phyloP scores from a whole-genome alignment of 1,140 invertebrate species.

The Metaphire vulgaris region DNA sequence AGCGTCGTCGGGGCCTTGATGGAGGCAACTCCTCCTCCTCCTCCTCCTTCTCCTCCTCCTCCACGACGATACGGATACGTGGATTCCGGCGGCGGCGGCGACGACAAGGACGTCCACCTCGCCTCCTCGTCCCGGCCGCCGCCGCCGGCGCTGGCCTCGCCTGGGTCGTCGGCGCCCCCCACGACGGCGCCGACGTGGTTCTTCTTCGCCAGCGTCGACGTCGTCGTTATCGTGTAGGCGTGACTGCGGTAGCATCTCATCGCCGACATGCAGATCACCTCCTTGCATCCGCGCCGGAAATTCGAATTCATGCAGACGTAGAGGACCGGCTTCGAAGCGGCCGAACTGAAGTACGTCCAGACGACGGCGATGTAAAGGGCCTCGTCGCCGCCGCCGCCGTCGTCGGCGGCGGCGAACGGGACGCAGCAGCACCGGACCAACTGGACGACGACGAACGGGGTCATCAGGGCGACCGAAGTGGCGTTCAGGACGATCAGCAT shows the following conservation, averaged over 20 bases:
- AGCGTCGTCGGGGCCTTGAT: too few relatives aligned
- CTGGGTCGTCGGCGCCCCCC: neutral
- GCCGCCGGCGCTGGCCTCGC: constrained; percentile 16
- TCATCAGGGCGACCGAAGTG: constrained; percentile 29
- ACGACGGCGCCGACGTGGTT: constrained; percentile 39
- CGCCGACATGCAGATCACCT: constrained; percentile 43
- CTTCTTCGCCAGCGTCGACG: constrained; percentile 37
- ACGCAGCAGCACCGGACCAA: constrained; percentile 29
- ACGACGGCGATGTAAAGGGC: constrained; percentile 31
- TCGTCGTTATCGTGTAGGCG: constrained; percentile 40
- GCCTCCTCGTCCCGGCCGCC: neutral
- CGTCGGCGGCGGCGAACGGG: neutral
- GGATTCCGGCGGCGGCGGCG: constrained; percentile 5
- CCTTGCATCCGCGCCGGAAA: constrained; percentile 42
- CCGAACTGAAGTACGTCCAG: constrained; percentile 30
- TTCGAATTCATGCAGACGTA: constrained; percentile 43
- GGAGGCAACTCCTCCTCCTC: neutral
- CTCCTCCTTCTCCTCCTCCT: neutral
- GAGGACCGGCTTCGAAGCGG: constrained; percentile 35
- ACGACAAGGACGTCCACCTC: constrained; percentile 21
- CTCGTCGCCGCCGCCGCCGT: neutral
- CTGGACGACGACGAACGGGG: constrained; percentile 34
- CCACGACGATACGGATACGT: neutral
- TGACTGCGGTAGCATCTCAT: constrained; percentile 43
- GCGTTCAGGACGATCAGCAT: constrained; percentile 37